These are phyloP conservation scores for Diplolepis rosae DNA, from an alignment of 2,888 invertebrate genomes.

Conservation along the genomic window DNA sequence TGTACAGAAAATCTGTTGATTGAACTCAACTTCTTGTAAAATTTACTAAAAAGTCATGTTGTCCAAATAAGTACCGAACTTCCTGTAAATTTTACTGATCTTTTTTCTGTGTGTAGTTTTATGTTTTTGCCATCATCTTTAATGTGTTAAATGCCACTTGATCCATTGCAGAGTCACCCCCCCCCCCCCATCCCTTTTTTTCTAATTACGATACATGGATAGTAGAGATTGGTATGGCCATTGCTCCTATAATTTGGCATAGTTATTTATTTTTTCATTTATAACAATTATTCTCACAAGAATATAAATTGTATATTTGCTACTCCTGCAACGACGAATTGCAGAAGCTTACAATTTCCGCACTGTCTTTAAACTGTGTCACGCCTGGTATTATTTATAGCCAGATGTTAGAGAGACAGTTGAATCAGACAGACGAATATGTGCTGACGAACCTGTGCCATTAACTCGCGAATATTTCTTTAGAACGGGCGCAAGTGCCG, in stretches of 20 bases:
- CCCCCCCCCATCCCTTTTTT: neutral
- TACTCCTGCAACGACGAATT: neutral
- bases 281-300: neutral
- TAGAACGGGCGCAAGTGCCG: neutral
- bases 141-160: slow-evolving; percentile 21
- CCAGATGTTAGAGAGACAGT: slow-evolving; percentile 27
- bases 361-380: slow-evolving; percentile 32
- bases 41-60: too few species aligned
- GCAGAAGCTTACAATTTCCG: slow-evolving; percentile 19
- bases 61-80: too few species aligned
- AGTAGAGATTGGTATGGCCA: neutral
- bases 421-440: slow-evolving; percentile 31
- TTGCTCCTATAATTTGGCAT: neutral
- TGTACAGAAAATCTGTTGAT: too few species aligned
- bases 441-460: slow-evolving; percentile 32
- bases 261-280: neutral
- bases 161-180: slow-evolving; percentile 5
- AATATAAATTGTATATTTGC: neutral
- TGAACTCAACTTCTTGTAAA: too few species aligned
- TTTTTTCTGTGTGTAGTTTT: slow-evolving; percentile 46
- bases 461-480: slow-evolving; percentile 13
- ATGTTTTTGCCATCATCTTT: slow-evolving; percentile 24
- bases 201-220: slow-evolving; percentile 46
- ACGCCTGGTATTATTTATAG: slow-evolving; percentile 29
- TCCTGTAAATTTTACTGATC: too few species aligned